Conservation (phyloP, 2,797 vertebrate species). For the Cheirogaleus major region DNA sequence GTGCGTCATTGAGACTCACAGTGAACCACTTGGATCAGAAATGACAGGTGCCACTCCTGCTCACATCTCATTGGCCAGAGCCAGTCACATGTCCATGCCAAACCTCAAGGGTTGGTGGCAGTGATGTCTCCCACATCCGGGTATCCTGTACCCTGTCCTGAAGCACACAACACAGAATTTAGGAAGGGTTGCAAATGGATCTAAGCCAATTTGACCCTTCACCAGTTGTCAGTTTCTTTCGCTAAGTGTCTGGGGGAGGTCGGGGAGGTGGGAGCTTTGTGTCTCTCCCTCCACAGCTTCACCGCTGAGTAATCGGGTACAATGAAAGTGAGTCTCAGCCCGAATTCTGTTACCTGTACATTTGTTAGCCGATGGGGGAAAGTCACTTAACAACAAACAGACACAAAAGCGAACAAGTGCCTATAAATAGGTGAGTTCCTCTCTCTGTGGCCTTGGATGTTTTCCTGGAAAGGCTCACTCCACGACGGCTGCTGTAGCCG, state of each 20-base stretch:
- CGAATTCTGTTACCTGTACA: not conserved
- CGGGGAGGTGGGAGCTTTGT: not conserved
- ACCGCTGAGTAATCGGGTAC: no score
- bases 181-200: not conserved
- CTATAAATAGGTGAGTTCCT: not conserved
- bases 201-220: not conserved
- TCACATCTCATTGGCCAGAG: not conserved
- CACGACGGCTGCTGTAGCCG: fast-evolving
- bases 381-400: not conserved
- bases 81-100: not conserved
- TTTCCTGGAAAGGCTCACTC: not conserved
- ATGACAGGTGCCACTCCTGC: no score
- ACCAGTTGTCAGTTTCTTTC: not conserved
- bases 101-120: fast-evolving
- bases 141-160: not conserved
- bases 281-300: not conserved
- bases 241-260: not conserved
- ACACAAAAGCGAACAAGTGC: not conserved
- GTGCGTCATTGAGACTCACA: not conserved
- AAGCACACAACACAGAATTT: not conserved
- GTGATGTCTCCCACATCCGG: not conserved
- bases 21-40: not conserved
- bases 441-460: not conserved
- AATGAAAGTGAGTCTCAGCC: not conserved
- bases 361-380: not conserved